These are phyloP conservation scores for Peribatodes rhomboidaria DNA, from an alignment of 2,888 invertebrate genomes.

Conservation along the genomic window DNA sequence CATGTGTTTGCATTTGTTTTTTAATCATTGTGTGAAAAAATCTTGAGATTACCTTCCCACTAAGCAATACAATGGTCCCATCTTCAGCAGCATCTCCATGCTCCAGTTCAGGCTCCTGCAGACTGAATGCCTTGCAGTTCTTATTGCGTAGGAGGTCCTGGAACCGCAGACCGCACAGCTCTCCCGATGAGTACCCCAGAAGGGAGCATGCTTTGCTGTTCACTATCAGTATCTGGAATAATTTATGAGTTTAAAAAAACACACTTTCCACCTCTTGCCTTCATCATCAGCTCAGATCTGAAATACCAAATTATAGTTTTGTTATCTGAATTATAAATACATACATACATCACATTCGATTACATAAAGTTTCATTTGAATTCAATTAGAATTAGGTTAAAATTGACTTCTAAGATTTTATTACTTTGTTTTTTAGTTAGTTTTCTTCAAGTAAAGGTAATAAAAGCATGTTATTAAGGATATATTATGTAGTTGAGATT, in stretches of 20 bases:
- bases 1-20: not conserved
- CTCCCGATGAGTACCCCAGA: slow-evolving; percentile 85
- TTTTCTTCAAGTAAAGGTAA: no score
- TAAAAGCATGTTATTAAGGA: no score
- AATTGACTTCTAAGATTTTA: no score
- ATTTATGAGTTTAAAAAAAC: not conserved
- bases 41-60: slow-evolving; percentile 84
- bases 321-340: no score
- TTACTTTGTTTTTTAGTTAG: no score
- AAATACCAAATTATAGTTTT: no score
- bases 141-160: slow-evolving; percentile 83
- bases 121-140: slow-evolving; percentile 78
- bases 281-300: no score
- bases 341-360: no score
- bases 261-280: no score
- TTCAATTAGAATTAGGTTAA: no score
- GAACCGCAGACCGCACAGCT: slow-evolving; percentile 83
- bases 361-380: no score
- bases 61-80: slow-evolving; percentile 87
- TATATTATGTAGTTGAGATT: no score
- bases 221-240: slow-evolving; percentile 87
- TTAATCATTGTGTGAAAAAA: not conserved
- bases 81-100: slow-evolving; percentile 84
- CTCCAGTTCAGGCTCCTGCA: slow-evolving; percentile 73
- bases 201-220: slow-evolving; percentile 89